Base-by-base conservation (phyloP, 2,888 invertebrate species). In the Drosophila tripunctata region DNA sequence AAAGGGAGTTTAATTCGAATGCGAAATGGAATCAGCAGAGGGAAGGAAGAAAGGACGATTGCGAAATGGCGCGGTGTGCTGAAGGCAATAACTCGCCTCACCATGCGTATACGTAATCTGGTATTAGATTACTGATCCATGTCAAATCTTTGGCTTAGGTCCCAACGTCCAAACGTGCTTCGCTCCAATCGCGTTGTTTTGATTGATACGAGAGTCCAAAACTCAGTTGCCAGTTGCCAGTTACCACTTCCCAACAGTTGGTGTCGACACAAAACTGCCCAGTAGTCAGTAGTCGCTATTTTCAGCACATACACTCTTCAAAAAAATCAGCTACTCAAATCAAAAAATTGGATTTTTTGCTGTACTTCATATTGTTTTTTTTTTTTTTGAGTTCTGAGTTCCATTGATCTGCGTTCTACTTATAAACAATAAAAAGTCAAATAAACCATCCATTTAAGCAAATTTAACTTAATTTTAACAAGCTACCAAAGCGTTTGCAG, bases 71-170 rank as follows among this genome's bases (percentile, higher is more conserved):
- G 41, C 17, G 40, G 60, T 51, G 63, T 57, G 30, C 0, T 3
- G 8, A 14, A 12, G 60, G 44, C 4, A 27, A 12, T 36, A 54
- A 75, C 76, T 81, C 69, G 68, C 74, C 74, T 62, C 76, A 81
- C 86, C 89, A 88, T 89, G 89, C 87, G 88, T 89, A 90, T 90
- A 90, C 89, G 90, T 91, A 91, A 91, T 91, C 91, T 89, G 90
- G 91, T 80, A 90, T 91, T 91, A 90, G 90, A 90, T 90, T 90
- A 90, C 91, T 91, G 91, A 91, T 91, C 91, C 91, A 91, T 91
- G 91, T 90, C 90, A 91, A 91, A 91, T 91, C 91, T 90, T 88
- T 88, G 89, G 90, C 90, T 91, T 89, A 89, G 83, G 87, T 60
- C 60, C 52, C 58, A 21, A n/a, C 27, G 10, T 14, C 15, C 22